Evolutionary conservation across 2,888 invertebrate genomes (phyloP), one percentile per base, ranked within the genome.

Genomic region (Cataglyphis rosenhaueri): DNA sequence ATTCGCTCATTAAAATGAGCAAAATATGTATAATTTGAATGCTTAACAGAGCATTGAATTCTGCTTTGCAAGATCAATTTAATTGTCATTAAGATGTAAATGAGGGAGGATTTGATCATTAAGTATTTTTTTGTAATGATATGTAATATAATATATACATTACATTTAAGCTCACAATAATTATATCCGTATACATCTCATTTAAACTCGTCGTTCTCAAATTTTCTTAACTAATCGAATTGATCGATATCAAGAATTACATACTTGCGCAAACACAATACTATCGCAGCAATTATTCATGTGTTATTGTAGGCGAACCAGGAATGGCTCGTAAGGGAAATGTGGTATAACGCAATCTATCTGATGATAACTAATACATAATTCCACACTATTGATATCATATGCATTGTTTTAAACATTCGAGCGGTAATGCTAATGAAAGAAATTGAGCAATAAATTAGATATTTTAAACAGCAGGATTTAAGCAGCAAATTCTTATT

Each of bases 251-350:
- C 41, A 64, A 76, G 64, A 55, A 15, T 41, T 32, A 21, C 25
- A 35, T 4, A 38, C n/a, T 52, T 52, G 12, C 38, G 75, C 55
- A 70, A 65, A 59, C 18, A 68, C 76, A 73, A 82, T 79, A 70
- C 66, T 52, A 71, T 76, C 65, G 55, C 15, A 62, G 9, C 25
- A 15, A 55, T 86, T 86, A 88, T 85, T 84, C 78, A 66, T n/a
- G 35, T 83, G 68, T 84, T 84, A 84, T 84, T 85, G 78, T 62
- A 78, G 55, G 55, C 57, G 73, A 74, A 84, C 84, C 81, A 74
- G 85, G 81, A 85, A 82, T 81, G 82, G 82, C 82, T 86, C 81
- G 75, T 74, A 78, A 85, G 85, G 84, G 88, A 84, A 88, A 88
- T 85, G 79, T 55, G 84, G 83, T 52, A n/a, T 82, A 81, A 83